These are phyloP conservation scores for Lapara coniferarum DNA, from an alignment of 2,888 invertebrate species.

Conservation along the genomic window DNA sequence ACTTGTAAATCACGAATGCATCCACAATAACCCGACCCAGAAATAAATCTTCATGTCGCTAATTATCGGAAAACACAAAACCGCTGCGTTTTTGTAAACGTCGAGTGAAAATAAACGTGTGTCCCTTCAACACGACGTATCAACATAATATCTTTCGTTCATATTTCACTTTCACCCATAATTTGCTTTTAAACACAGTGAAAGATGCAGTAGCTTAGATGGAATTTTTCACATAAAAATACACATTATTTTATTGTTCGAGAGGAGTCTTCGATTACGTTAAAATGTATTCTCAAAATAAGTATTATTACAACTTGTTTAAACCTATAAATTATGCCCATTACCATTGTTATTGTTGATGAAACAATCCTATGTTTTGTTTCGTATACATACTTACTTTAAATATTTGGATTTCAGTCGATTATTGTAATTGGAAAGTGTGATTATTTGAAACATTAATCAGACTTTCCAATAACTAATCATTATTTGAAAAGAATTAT, in stretches of 20 bases:
- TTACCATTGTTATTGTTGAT: no score
- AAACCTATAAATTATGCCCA: no score
- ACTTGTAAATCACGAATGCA: neutral
- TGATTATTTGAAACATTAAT: no score
- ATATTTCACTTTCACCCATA: constrained; percentile 37
- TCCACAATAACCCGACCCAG: neutral
- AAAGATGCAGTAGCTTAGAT: constrained; percentile 26
- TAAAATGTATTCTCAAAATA: neutral
- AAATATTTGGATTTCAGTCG: no score
- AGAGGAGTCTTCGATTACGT: neutral
- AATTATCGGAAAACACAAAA: constrained; percentile 22
- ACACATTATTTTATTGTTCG: no score
- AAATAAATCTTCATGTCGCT: neutral
- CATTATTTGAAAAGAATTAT: no score
- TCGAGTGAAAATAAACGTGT: constrained; percentile 14
- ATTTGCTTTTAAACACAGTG: constrained; percentile 31
- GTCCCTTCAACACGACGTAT: constrained; percentile 16
- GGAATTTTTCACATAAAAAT: no score
- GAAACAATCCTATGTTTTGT: no score
- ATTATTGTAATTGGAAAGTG: no score
- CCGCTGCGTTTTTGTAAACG: neutral
- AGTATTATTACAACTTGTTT: no score
- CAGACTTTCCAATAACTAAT: no score
- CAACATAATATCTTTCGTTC: constrained; percentile 32
- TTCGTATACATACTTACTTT: no score